phyloP scores from a whole-genome alignment of 23 tunicate genomes.

The Styela clava region DNA sequence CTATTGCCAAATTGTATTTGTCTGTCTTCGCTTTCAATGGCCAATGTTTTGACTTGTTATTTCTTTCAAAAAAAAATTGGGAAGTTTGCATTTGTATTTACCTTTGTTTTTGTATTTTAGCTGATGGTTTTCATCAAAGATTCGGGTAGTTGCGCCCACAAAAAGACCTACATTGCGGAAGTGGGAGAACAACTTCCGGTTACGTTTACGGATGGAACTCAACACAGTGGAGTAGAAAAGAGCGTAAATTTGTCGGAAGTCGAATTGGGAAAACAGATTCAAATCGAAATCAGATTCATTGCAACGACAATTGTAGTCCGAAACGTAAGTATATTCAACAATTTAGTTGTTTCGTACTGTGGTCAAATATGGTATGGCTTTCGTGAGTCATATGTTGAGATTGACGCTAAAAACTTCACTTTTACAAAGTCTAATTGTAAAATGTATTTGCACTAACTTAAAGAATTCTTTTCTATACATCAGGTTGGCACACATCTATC shows the following conservation, averaged over 20 bases:
- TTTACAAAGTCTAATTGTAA: no score
- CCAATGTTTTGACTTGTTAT: no score
- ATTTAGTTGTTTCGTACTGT: no score
- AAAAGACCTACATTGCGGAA: constrained; percentile 47
- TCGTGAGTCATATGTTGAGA: no score
- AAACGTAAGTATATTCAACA: constrained; percentile 29
- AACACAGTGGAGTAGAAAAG: constrained; percentile 23
- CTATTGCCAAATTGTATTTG: no score
- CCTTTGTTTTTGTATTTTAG: constrained; percentile 55
- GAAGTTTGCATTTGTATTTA: no score
- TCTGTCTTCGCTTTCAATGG: no score
- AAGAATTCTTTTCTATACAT: no score
- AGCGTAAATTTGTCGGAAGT: constrained; percentile 49
- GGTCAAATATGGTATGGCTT: no score
- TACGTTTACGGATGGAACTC: constrained; percentile 62
- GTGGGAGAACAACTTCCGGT: constrained; percentile 36
- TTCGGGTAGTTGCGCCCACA: constrained; percentile 57
- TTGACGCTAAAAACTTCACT: no score
- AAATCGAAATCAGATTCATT: constrained; percentile 55
- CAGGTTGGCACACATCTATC: constrained; percentile 55
- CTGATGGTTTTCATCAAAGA: constrained; percentile 66
- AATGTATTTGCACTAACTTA: no score
- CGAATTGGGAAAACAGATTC: constrained; percentile 35
- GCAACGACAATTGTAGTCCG: constrained; percentile 76
- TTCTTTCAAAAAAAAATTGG: no score